Conservation (phyloP, 2,797 vertebrate genomes). For the Anabacerthia variegaticeps region DNA sequence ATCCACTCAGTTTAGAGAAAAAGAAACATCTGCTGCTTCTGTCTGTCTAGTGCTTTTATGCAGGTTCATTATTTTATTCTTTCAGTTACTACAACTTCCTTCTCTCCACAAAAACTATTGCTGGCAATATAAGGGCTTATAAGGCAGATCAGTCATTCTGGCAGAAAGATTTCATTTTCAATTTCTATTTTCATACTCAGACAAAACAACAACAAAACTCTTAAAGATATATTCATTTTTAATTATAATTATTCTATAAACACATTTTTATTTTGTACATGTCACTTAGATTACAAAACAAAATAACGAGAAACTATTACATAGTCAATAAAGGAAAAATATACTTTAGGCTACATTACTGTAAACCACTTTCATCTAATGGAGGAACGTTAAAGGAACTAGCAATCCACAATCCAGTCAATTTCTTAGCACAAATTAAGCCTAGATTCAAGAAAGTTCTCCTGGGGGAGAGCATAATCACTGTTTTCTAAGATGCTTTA, state of each 20-base stretch:
- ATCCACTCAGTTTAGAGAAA: neutral
- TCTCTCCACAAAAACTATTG: neutral
- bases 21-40: neutral
- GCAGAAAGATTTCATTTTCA: slow-evolving; percentile 23
- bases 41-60: neutral
- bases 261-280: neutral
- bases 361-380: slow-evolving; percentile 11
- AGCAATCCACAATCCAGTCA: neutral
- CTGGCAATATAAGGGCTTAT: neutral
- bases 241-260: slow-evolving; percentile 36
- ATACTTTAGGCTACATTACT: slow-evolving; percentile 6
- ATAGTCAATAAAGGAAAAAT: neutral
- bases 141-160: neutral
- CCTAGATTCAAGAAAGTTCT: neutral
- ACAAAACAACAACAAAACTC: neutral
- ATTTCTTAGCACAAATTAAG: slow-evolving; percentile 29
- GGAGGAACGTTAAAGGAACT: neutral
- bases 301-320: neutral
- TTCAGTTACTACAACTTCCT: neutral
- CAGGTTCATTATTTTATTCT: neutral
- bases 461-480: neutral
- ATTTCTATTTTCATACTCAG: slow-evolving; percentile 17
- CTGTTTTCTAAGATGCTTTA: neutral
- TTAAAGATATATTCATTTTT: neutral
- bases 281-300: slow-evolving; percentile 14